Base-by-base conservation (phyloP, 2,113 vertebrate genomes). In the Ptilorrhoa leucosticta region DNA sequence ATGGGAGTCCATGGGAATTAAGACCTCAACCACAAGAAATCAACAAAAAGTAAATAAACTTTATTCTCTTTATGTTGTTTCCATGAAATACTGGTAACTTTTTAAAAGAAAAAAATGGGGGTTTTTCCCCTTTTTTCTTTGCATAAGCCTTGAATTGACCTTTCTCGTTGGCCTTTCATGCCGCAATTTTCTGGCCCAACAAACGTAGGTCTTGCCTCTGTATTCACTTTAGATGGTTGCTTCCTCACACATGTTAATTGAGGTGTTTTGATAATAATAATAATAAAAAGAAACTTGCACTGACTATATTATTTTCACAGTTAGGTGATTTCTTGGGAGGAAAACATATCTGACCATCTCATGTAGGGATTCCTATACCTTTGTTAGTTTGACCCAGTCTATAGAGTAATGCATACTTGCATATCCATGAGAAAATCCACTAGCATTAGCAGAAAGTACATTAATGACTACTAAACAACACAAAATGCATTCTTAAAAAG, bases 81-180 rank as follows among this genome's bases (percentile, higher is more conserved):
- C 15, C 7, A 15, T 54, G 3, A 93, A 63, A 77, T 54, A 58
- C 3, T 22, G 21, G 18, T 57, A 10, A 12, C 16, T 24, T 35
- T 3, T n/a, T n/a, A n/a, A 26, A 37, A 50, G 37, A 37, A 30
- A 11, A 31, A 4, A 3, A 1, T 24, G 7, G 5, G 0, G 0
- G 33, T 85, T 65, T 37, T 11, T 13, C 35, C 11, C 17, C 1
- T 35, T 57, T 71, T 79, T 53, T 5, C 6, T 89, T 71, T 57
- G 35, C 10, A 16, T 42, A 89, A 37, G 3, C 20, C 40, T 72
- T 60, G 28, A 77, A 65, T 37, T 20, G 28, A 40, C 26, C 11
- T 21, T 71, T 76, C 22, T 60, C 28, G 3, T 21, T 22, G 37
- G 57, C 30, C 14, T 54, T 90, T 82, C 17, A 54, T 63, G 61